Base-by-base conservation (phyloP, 2,888 invertebrate species). In the Caenorhabditis uteleia region DNA sequence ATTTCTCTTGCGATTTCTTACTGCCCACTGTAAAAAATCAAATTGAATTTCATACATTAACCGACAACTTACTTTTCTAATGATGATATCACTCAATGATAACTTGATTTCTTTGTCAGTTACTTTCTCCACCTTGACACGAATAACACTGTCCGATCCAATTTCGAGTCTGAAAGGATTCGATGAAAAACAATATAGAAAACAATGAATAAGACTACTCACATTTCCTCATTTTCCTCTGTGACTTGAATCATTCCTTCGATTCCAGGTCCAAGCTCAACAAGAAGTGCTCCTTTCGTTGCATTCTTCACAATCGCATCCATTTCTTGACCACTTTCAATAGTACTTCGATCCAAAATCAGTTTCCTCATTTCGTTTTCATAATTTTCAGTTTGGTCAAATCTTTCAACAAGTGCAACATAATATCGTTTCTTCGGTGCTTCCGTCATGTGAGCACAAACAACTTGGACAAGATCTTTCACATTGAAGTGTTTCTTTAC, bases 221-320 rank as follows among this genome's bases (percentile, higher is more conserved):
- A 56, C 45, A 49, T 2, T 36, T 50, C 48, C 44, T 51, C 51
- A 49, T 59, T 66, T 45, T 66, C 59, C 31, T 55, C 59, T 10
- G 36, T 46, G 4, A 60, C 44, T 14, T 43, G 31, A 18, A 67
- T 39, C 3, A 47, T 31, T 49, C 62, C 71, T 20, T 34, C 36
- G 16, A 71, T 50, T 31, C 71, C 71, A 2, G 68, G 66, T 16
- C 56, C 71, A 10, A 71, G 25, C 45, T 71, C 71, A 12, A 71
- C 45, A 31, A 59, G 55, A 10, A 56, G 25, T 10, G 48, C 40
- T 16, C 36, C 31, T 29, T 58, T 58, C 3, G 50, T 39, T 14
- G 51, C 39, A 20, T 49, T 44, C 26, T 43, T 49, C 1, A 70
- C 50, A 36, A 70, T 58, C 29, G 61, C 70, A 34, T 70, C 66